These are phyloP conservation scores for Sarcophaga variegata DNA, from an alignment of 2,888 invertebrate species.

Conservation along the genomic window DNA sequence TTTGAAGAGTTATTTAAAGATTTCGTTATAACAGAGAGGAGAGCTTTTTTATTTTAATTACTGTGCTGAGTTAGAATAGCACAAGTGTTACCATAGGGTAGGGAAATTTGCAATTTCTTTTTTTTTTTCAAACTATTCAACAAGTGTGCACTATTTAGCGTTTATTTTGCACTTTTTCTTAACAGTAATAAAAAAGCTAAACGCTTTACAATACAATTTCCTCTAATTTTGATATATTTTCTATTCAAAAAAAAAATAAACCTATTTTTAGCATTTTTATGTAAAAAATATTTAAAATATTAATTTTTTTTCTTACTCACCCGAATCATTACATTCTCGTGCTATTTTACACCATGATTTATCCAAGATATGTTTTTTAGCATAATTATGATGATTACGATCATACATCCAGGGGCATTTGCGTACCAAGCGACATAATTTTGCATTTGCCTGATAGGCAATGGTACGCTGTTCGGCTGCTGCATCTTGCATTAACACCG, in stretches of 20 bases:
- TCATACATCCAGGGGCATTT: conserved; percentile 74
- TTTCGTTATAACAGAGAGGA: no score
- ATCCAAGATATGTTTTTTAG: conserved; percentile 72
- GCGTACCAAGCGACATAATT: conserved; percentile 72
- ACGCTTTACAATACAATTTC: no score
- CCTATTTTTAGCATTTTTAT: neutral
- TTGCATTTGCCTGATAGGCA: conserved; percentile 70
- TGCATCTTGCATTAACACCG: conserved; percentile 29
- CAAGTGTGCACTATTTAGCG: no score
- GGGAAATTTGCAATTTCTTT: no score
- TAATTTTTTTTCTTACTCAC: conserved; percentile 57
- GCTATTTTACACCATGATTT: conserved; percentile 74
- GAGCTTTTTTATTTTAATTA: no score
- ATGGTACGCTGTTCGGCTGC: conserved; percentile 69
- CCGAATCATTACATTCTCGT: conserved; percentile 73
- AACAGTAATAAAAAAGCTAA: no score
- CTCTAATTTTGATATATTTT: neutral
- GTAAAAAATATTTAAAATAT: neutral
- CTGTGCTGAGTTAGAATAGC: no score
- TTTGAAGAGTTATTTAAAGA: no score
- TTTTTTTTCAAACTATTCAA: no score
- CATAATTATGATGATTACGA: conserved; percentile 72
- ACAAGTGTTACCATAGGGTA: no score
- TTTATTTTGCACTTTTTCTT: no score
- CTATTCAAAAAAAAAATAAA: neutral